Evolutionary conservation across 2,797 vertebrate species (phyloP), one percentile per base, ranked within the genome.

Genomic region (Rhyacichthys aspro): DNA sequence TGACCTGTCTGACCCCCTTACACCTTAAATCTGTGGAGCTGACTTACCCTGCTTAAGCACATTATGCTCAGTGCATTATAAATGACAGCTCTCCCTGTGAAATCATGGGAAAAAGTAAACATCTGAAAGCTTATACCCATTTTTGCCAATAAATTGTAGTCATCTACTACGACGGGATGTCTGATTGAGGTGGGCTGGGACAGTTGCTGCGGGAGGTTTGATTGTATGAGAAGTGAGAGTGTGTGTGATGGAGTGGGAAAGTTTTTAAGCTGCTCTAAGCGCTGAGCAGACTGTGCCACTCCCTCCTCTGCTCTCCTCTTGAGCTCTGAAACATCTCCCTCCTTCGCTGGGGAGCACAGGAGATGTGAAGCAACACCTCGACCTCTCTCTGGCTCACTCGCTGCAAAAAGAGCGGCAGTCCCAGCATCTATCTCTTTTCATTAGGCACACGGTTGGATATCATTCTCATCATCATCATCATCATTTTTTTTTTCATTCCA

Each of bases 1-100:
- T 71, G 80, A 67, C 59, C 78, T 58, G 38, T 79, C 67, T 78
- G 76, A 76, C 71, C 76, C 78, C 46, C 64, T 42, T n/a, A n/a
- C 47, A 70, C 62, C 55, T 58, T 70, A 65, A 72, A 72, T 63
- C 61, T 81, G 48, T 37, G 33, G 11, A 43, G 43, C 45, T 72
- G 44, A 44, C 66, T 62, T 36, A 18, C 3, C 10, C 34, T 54
- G 14, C 44, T 50, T n/a, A 0, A 33, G 17, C 0, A 2, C 12
- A 8, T 50, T n/a, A 36, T 10, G 34, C 33, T 73, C 23, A 59
- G 16, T 9, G 12, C 34, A 28, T 66, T 8, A 18, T 2, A 41
- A 28, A 43, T 41, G 53, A 62, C 49, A 15, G 45, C 36, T 44
- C 16, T 11, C 43, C 5, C 23, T 45, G 14, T 9, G 46, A 33